Conservation (phyloP, 1,140 invertebrate species). For the Manduca sexta region DNA sequence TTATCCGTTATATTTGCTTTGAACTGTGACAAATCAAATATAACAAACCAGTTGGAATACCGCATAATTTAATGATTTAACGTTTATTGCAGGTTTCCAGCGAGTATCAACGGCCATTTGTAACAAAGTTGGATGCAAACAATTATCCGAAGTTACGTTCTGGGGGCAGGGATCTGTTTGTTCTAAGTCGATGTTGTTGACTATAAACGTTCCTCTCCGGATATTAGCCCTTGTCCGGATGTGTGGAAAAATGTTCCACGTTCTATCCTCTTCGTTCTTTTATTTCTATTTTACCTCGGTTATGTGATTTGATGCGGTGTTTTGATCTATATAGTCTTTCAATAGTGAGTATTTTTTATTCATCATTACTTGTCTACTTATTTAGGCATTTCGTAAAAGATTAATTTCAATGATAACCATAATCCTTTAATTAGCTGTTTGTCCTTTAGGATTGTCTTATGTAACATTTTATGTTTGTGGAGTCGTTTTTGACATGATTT, state of each 20-base stretch:
- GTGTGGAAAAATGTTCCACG: conserved; percentile 23
- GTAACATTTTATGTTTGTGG: too few species aligned
- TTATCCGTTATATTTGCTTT: too few species aligned
- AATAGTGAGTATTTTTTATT: too few species aligned
- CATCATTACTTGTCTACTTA: too few species aligned
- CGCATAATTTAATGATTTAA: not conserved
- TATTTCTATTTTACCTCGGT: not conserved
- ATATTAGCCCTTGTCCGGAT: conserved; percentile 58
- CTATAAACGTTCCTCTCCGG: conserved; percentile 53
- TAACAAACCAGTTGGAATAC: too few species aligned
- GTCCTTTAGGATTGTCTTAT: too few species aligned
- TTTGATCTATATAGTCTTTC: conserved; percentile 40
- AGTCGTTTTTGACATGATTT: too few species aligned
- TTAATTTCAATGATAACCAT: too few species aligned
- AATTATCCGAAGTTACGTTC: conserved; percentile 43
- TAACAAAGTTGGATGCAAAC: conserved; percentile 27
- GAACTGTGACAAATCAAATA: too few species aligned
- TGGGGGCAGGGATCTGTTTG: conserved; percentile 43
- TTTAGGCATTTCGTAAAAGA: too few species aligned
- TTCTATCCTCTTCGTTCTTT: conserved; percentile 22
- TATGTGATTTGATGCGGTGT: too few species aligned
- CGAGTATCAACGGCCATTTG: conserved; percentile 18
- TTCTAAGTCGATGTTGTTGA: conserved; percentile 42
- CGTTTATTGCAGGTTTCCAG: conserved; percentile 11
- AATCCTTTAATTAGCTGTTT: too few species aligned